Evolutionary conservation across 2,113 vertebrate genomes (phyloP).

Genomic region (Ptyas mucosa): DNA sequence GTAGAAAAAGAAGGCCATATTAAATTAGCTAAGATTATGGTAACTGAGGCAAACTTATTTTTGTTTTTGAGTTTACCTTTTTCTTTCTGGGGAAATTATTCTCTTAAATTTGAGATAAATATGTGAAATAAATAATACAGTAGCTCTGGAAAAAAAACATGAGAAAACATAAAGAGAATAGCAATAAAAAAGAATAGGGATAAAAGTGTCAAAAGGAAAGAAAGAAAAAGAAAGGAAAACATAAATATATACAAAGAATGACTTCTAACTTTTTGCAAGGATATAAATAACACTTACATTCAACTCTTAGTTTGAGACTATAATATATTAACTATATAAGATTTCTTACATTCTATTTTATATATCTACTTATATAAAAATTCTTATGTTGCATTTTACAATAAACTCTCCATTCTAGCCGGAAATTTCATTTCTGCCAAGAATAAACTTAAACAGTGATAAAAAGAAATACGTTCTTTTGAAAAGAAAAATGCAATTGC

Average conservation of each 20-base stretch:
- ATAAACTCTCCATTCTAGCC: neutral
- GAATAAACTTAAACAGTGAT: neutral
- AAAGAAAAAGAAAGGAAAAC: neutral
- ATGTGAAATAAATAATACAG: neutral
- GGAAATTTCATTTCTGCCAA: conserved; percentile 28
- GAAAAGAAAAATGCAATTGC: neutral
- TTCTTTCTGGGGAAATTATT: neutral
- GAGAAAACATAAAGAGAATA: too few relatives aligned
- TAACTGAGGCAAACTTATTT: neutral
- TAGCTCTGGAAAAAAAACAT: neutral
- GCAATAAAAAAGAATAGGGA: too few relatives aligned
- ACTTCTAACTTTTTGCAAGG: neutral
- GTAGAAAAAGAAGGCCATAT: neutral
- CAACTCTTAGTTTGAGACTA: too few relatives aligned
- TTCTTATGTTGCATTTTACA: neutral
- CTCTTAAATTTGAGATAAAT: neutral
- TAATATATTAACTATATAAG: too few relatives aligned
- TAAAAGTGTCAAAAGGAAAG: too few relatives aligned
- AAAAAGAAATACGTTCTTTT: neutral
- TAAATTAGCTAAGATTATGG: neutral
- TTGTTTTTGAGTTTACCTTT: neutral
- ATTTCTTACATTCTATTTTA: too few relatives aligned
- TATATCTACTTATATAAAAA: conserved; percentile 1
- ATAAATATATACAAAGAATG: neutral
- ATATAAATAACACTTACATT: neutral